phyloP scores from a whole-genome alignment of 2,888 invertebrate genomes.

The Spodoptera exigua region DNA sequence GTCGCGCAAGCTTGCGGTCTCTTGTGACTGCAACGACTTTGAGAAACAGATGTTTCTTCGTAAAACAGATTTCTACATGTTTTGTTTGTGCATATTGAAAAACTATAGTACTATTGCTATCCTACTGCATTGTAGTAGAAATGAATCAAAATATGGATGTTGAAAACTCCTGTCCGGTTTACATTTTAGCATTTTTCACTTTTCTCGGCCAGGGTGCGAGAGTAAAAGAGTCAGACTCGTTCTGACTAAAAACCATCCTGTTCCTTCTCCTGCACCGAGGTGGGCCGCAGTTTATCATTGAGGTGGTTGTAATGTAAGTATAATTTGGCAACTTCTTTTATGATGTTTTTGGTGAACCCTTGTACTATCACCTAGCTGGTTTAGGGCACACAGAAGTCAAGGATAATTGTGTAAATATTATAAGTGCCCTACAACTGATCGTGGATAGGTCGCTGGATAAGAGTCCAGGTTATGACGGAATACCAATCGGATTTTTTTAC shows the following conservation, averaged over 20 bases:
- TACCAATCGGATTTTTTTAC: no score
- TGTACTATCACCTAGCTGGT: not conserved
- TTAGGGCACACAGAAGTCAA: not conserved
- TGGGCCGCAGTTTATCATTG: no score
- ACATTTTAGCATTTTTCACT: no score
- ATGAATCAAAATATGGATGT: no score
- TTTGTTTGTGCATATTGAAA: conserved; percentile 24
- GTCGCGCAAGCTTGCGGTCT: conserved; percentile 34
- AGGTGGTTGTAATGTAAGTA: no score
- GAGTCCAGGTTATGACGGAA: conserved; percentile 30
- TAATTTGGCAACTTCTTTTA: conserved; percentile 10
- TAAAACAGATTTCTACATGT: conserved; percentile 49
- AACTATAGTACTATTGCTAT: no score
- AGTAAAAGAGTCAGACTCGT: no score
- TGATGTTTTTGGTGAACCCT: conserved; percentile 7
- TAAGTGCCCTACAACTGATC: not conserved
- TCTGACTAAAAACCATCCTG: no score
- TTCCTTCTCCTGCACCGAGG: no score
- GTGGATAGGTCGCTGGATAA: conserved; percentile 18
- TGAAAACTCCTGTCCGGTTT: no score
- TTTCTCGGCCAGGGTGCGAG: no score
- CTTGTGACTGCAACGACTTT: conserved; percentile 50
- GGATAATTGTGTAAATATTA: not conserved
- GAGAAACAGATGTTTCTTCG: conserved; percentile 48
- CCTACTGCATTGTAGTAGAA: no score